Percentiles rank a stretch among this genome's conserved stretches.
These are phyloP conservation scores for Merops nubicus DNA, from an alignment of 2,113 vertebrate species.

Conservation along the genomic window DNA sequence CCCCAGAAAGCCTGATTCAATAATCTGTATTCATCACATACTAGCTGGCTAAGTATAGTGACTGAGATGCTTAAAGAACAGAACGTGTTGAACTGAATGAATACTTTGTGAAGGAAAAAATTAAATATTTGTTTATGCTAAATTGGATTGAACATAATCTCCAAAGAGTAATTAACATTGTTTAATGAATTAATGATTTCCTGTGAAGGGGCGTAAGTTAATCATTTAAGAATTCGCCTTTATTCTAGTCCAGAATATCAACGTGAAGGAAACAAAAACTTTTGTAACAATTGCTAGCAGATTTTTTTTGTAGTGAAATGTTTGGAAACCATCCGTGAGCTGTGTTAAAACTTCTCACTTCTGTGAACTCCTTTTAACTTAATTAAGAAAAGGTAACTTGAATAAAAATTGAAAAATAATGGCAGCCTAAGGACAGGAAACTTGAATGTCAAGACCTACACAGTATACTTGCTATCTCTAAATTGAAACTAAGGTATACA, in stretches of 20 bases:
- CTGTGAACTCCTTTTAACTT: background rate
- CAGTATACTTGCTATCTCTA: background rate
- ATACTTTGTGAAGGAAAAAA: background rate
- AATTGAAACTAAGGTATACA: background rate
- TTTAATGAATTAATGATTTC: slow-evolving; percentile 9
- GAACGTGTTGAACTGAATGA: background rate
- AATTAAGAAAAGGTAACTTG: background rate
- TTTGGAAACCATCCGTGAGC: background rate
- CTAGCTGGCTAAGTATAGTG: background rate
- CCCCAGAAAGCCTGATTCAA: background rate
- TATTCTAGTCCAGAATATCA: background rate
- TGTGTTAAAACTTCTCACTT: background rate
- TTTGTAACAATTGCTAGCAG: background rate
- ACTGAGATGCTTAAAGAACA: background rate
- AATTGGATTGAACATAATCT: background rate
- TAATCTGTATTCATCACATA: background rate
- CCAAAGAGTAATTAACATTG: background rate
- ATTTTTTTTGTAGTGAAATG: background rate
- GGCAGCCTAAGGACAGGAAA: background rate
- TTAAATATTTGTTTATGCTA: slow-evolving; percentile 4
- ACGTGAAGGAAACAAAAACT: background rate
- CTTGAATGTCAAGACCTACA: background rate
- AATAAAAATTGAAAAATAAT: background rate
- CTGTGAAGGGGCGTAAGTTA: background rate
- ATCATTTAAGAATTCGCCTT: background rate